Evolutionary conservation across 2,888 invertebrate genomes (phyloP).

Genomic region (Lydus trimaculatus): DNA sequence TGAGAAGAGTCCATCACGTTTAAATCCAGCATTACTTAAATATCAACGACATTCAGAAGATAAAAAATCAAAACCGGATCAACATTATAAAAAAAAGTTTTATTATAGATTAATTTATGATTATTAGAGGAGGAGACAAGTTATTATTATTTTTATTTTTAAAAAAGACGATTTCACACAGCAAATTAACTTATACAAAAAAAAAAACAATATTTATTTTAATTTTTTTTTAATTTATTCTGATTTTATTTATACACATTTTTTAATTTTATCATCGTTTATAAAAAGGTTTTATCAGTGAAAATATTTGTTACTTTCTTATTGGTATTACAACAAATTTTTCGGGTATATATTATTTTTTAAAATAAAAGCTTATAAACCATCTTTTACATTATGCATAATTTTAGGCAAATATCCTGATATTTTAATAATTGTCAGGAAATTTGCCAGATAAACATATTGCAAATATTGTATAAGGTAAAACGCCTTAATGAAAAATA

Average conservation of each 20-base stretch:
- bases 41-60: slow-evolving; percentile 66
- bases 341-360: not conserved
- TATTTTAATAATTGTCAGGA: not conserved
- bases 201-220: slow-evolving; percentile 25
- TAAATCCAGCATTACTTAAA: slow-evolving; percentile 65
- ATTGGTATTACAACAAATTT: not conserved
- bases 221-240: slow-evolving; percentile 29
- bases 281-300: not conserved
- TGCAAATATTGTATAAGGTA: not conserved
- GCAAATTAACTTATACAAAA: slow-evolving; percentile 37
- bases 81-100: slow-evolving; percentile 87
- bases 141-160: slow-evolving; percentile 16
- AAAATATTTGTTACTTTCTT: not conserved
- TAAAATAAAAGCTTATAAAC: not conserved
- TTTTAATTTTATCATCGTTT: not conserved
- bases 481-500: not conserved
- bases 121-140: slow-evolving; percentile 14
- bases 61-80: slow-evolving; percentile 61
- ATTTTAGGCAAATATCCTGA: not conserved
- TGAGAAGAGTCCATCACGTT: slow-evolving; percentile 57
- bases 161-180: slow-evolving; percentile 47
- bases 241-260: slow-evolving; percentile 20
- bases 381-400: not conserved
- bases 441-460: too few relatives aligned
- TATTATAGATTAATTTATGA: slow-evolving; percentile 61